These are phyloP conservation scores for Dermochelys coriacea DNA, from an alignment of 2,797 vertebrate species.

Conservation along the genomic window DNA sequence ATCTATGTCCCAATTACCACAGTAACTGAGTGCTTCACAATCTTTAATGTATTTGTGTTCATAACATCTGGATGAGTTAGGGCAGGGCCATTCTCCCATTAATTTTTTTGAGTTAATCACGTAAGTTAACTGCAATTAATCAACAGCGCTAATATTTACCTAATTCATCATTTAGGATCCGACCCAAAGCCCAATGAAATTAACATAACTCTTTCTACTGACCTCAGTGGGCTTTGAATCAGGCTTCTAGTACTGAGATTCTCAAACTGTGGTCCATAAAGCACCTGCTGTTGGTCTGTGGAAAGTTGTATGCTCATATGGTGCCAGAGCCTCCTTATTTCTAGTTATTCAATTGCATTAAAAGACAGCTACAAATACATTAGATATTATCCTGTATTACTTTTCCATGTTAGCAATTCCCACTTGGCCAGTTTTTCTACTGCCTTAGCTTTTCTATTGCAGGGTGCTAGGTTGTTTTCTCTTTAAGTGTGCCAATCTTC, in stretches of 20 bases:
- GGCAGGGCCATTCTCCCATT: background rate
- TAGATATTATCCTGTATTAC: background rate
- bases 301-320: background rate
- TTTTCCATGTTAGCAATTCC: background rate
- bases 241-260: background rate
- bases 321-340: background rate
- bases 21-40: background rate
- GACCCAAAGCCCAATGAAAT: background rate
- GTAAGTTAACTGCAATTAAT: too few relatives aligned
- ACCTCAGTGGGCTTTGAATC: background rate
- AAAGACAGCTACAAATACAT: fast-evolving
- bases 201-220: background rate
- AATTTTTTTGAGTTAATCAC: too few relatives aligned
- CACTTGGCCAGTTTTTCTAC: background rate
- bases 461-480: background rate
- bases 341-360: fast-evolving
- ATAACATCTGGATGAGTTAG: background rate
- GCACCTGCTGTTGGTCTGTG: background rate
- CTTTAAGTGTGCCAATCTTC: too few relatives aligned
- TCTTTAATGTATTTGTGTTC: background rate
- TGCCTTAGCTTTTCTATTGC: background rate
- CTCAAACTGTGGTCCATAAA: fast-evolving
- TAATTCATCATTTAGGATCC: background rate
- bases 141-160: background rate
- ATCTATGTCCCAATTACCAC: background rate